Conservation (phyloP, 2,797 vertebrate species). For the Pitangus sulphuratus region DNA sequence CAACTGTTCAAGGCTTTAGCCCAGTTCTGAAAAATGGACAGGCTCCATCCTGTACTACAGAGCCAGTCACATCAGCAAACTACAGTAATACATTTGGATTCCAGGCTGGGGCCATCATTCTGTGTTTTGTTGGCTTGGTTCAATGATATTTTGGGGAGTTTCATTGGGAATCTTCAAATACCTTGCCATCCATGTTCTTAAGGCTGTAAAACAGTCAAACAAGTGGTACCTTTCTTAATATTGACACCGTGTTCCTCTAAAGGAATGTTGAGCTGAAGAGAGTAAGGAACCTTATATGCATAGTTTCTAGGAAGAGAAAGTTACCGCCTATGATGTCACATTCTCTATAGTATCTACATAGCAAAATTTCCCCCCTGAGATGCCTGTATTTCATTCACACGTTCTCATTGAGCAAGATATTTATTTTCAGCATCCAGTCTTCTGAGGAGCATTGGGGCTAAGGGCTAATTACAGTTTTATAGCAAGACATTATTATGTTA, state of each 20-base stretch:
- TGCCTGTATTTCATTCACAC: not conserved
- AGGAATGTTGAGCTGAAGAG: not conserved
- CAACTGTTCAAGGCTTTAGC: slow-evolving; percentile 58
- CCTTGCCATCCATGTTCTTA: not conserved
- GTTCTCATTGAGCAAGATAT: not conserved
- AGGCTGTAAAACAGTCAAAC: not conserved
- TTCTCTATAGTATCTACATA: not conserved
- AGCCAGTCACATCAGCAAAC: not conserved
- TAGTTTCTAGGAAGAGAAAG: not conserved
- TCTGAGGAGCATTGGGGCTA: not conserved
- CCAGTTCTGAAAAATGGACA: slow-evolving; percentile 23
- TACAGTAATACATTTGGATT: not conserved
- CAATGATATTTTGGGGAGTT: not conserved
- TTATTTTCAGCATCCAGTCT: not conserved
- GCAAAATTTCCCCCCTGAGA: not conserved
- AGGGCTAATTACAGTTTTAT: not conserved
- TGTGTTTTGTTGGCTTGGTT: not conserved
- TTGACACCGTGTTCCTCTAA: not conserved
- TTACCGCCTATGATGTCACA: not conserved
- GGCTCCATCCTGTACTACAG: slow-evolving; percentile 8
- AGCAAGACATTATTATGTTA: not conserved
- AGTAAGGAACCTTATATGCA: not conserved
- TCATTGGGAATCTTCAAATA: not conserved
- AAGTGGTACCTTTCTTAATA: not conserved
- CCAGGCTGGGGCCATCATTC: not conserved